Evolutionary conservation across 2,113 vertebrate species (phyloP).

Genomic region (Hemiprocne comata): DNA sequence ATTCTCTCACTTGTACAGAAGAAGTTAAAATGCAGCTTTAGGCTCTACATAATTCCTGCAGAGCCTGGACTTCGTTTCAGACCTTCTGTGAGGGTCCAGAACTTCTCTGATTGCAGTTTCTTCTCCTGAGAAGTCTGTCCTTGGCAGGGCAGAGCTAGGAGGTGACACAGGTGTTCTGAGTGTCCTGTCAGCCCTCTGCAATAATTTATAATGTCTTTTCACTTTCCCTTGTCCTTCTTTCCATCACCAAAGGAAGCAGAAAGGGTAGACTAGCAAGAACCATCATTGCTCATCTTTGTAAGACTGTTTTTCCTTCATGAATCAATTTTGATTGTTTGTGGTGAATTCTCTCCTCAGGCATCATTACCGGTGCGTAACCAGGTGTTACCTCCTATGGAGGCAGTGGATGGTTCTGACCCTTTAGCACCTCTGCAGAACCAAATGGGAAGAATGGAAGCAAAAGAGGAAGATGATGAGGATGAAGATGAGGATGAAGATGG

Average conservation of each 20-base stretch:
- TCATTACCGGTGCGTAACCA: conserved; percentile 83
- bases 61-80: background rate
- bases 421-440: conserved; percentile 83
- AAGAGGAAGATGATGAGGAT: conserved; percentile 91
- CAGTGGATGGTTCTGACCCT: conserved; percentile 82
- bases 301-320: background rate
- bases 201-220: background rate
- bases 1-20: background rate
- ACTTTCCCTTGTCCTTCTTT: background rate
- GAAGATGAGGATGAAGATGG: conserved; percentile 87
- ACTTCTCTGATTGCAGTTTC: background rate
- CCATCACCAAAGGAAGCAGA: background rate
- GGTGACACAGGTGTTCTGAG: background rate
- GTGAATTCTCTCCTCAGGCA: conserved; percentile 70
- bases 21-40: background rate
- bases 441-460: conserved; percentile 87
- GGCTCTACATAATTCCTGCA: background rate
- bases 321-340: background rate
- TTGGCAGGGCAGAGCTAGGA: background rate
- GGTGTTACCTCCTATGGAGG: conserved; percentile 85
- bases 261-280: background rate
- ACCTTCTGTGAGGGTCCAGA: background rate
- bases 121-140: background rate
- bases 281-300: background rate
- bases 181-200: background rate